Conservation (phyloP, 2,797 vertebrate species). For the Trematomus bernacchii region DNA sequence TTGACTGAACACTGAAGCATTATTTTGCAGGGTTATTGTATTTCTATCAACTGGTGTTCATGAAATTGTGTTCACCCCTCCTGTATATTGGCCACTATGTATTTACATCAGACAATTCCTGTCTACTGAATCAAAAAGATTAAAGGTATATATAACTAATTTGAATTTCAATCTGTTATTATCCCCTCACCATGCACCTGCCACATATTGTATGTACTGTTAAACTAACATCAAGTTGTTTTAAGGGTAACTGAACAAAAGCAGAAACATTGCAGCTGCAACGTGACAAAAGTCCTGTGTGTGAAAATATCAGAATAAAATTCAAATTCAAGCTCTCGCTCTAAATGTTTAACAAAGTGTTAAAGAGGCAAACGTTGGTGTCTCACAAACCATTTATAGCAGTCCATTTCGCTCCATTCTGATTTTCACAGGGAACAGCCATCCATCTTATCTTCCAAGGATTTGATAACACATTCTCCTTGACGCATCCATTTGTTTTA, state of each 20-base stretch:
- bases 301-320: slow-evolving; percentile 67
- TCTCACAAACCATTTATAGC: slow-evolving; percentile 57
- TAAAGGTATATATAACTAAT: slow-evolving; percentile 64
- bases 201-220: slow-evolving; percentile 25
- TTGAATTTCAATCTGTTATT: slow-evolving; percentile 63
- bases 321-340: slow-evolving; percentile 58
- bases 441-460: slow-evolving; percentile 29
- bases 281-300: slow-evolving; percentile 44
- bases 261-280: slow-evolving; percentile 28
- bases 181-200: slow-evolving; percentile 40
- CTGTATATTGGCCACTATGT: slow-evolving; percentile 68
- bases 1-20: slow-evolving; percentile 29
- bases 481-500: slow-evolving; percentile 86
- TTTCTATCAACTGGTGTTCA: slow-evolving; percentile 30
- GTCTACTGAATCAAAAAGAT: slow-evolving; percentile 64
- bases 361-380: slow-evolving; percentile 75
- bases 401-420: slow-evolving; percentile 54
- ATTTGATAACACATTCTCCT: slow-evolving; percentile 71
- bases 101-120: slow-evolving; percentile 73
- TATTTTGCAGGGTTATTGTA: slow-evolving; percentile 44
- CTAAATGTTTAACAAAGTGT: slow-evolving; percentile 57
- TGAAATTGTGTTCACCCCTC: slow-evolving; percentile 56
- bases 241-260: slow-evolving; percentile 34
- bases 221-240: slow-evolving; percentile 35
- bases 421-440: slow-evolving; percentile 55